Evolutionary conservation across 2,113 vertebrate genomes (phyloP).

Genomic region (Anguilla rostrata): DNA sequence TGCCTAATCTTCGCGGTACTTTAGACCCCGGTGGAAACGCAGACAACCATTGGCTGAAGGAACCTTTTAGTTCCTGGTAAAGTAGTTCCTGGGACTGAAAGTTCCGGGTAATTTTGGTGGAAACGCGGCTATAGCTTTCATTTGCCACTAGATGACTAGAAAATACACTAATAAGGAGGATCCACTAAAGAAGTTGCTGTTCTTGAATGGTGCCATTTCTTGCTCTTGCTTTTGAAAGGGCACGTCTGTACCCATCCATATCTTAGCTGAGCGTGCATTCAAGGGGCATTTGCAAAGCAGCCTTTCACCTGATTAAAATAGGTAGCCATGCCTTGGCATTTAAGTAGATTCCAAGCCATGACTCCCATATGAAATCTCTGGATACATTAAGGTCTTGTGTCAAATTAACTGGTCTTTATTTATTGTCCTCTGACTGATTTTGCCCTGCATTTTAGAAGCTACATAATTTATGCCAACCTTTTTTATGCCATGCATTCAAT

Average conservation of each 20-base stretch:
- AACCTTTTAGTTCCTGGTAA: too few relatives aligned
- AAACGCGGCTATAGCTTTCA: too few relatives aligned
- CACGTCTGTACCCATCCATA: not conserved
- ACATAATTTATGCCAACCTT: constrained; percentile 21
- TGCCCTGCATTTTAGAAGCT: constrained; percentile 23
- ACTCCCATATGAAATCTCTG: constrained; percentile 13
- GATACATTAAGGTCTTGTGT: constrained; percentile 35
- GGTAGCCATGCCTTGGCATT: not conserved
- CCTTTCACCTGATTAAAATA: not conserved
- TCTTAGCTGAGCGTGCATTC: not conserved
- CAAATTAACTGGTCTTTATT: constrained; percentile 41
- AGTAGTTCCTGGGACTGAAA: too few relatives aligned
- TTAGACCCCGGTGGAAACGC: too few relatives aligned
- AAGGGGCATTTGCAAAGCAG: not conserved
- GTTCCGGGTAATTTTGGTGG: too few relatives aligned
- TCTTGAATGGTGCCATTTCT: not conserved
- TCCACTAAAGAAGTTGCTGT: not conserved
- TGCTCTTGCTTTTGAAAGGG: not conserved
- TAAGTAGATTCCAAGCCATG: constrained; percentile 24
- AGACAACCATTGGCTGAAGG: too few relatives aligned
- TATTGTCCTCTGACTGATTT: constrained; percentile 12
- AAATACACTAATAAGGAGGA: too few relatives aligned
- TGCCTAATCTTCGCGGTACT: too few relatives aligned
- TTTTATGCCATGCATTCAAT: constrained; percentile 33
- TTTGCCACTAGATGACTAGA: too few relatives aligned